Evolutionary conservation across 2,113 vertebrate genomes (phyloP).

Genomic region (Potamarius usumacintae): DNA sequence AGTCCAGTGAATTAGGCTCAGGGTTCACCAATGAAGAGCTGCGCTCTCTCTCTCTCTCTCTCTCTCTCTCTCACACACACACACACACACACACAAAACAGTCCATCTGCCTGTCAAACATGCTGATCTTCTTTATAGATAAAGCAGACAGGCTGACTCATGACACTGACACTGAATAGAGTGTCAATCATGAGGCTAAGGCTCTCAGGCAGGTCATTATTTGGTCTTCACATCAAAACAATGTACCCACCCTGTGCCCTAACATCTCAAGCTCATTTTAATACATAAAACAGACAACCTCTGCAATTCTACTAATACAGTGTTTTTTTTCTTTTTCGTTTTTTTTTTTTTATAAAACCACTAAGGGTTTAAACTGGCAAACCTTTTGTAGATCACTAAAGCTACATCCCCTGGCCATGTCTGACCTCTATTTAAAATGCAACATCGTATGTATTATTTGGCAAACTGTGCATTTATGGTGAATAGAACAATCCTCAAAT

Average conservation of each 20-base stretch:
- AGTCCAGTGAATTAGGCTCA: slow-evolving; percentile 22
- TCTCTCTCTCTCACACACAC: not conserved
- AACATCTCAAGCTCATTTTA: not conserved
- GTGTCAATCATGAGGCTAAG: slow-evolving; percentile 45
- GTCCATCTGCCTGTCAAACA: slow-evolving; percentile 22
- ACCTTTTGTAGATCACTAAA: not conserved
- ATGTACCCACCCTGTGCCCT: slow-evolving; percentile 10
- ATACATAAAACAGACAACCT: slow-evolving; percentile 18
- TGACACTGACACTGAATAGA: slow-evolving; percentile 47
- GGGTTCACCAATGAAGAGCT: slow-evolving; percentile 4
- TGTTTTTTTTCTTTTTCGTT: not conserved
- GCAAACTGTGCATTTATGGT: not conserved
- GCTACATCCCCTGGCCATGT: not conserved
- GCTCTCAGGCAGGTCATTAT: slow-evolving; percentile 42
- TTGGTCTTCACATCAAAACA: slow-evolving; percentile 41
- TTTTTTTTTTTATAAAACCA: not conserved
- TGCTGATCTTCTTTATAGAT: slow-evolving; percentile 51
- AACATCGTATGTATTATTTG: not conserved
- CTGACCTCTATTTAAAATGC: not conserved
- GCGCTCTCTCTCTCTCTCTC: not conserved
- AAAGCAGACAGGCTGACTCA: slow-evolving; percentile 51
- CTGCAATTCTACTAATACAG: slow-evolving; percentile 1
- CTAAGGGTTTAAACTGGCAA: slow-evolving; percentile 3
- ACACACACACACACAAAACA: not conserved
- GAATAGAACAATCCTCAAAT: not conserved